phyloP scores from a whole-genome alignment of 1,140 invertebrate species.

The Cryptotermes secundus region DNA sequence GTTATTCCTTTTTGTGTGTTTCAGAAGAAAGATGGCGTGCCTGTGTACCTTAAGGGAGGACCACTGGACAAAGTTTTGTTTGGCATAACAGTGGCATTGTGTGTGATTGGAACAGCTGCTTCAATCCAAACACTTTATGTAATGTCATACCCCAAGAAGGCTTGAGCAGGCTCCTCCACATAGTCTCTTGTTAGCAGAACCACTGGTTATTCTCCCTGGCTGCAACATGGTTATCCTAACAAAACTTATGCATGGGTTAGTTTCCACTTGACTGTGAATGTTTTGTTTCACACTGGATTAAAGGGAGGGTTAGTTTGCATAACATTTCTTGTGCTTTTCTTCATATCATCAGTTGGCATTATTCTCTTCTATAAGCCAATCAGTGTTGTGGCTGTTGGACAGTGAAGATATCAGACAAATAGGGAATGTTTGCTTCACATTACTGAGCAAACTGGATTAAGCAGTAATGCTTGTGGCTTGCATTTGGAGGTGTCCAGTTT shows the following conservation, averaged over 20 bases:
- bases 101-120: background rate
- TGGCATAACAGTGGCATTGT: background rate
- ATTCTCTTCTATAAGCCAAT: too few relatives aligned
- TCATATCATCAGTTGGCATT: too few relatives aligned
- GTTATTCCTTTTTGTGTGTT: background rate
- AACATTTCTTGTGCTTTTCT: background rate
- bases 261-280: background rate
- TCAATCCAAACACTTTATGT: background rate
- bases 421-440: too few relatives aligned
- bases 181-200: background rate
- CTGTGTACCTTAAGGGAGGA: constrained; percentile 15
- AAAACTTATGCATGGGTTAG: background rate
- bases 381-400: too few relatives aligned
- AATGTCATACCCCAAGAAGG: constrained; percentile 6
- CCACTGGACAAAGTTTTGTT: constrained; percentile 8
- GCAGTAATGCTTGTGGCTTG: too few relatives aligned
- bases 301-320: background rate
- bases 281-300: background rate
- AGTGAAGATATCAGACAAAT: too few relatives aligned
- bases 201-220: background rate
- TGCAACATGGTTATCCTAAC: too few relatives aligned
- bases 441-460: too few relatives aligned
- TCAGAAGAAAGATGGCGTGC: constrained; percentile 23
- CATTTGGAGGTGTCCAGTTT: too few relatives aligned
- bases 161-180: background rate